Evolutionary conservation across 2,888 invertebrate species (phyloP), one percentile per base, ranked within the genome.

Genomic region (Drosophila kambysellisi): DNA sequence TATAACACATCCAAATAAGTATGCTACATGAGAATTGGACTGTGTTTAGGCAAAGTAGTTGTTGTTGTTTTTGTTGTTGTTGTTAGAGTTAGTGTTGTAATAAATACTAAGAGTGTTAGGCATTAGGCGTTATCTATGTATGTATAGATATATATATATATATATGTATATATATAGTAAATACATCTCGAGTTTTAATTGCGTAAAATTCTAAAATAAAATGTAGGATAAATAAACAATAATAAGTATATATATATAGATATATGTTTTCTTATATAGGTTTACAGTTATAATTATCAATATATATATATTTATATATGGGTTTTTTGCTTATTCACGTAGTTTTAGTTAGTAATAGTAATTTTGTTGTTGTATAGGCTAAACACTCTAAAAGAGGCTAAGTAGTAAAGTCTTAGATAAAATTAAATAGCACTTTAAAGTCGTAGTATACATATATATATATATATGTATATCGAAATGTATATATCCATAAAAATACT

Each of bases 351-450:
- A 70, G 64, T 81, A 77, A 37, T 70, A 59, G 37, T 68, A 39
- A 52, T 25, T 43, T 37, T 67, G 43, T 35, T 53, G 37, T 52
- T 50, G 58, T 67, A 67, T 63, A 67, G 57, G 56, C 63, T 63
- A 46, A 25, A 69, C 37, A 62, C 43, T 50, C 76, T 79, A 74
- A 57, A 57, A 76, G 65, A 82, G 83, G 88, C 83, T 82, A 83
- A 78, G 70, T 72, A 68, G 79, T 83, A 76, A 86, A 88, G 85
- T 88, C 85, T 86, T 79, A 85, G 88, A 74, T 85, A 67, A 79
- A 81, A 72, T 84, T 88, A 75, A 86, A 86, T 86, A 86, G 85
- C 85, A 86, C 85, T 78, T 81, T 63, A 79, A 66, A 70, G 76
- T 79, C 79, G 73, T 11, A 57, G 41, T 68, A 60, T 39, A 17